A percentile compares a stretch with the other conserved stretches of the same genome.
phyloP scores from a whole-genome alignment of 2,888 invertebrate genomes.

The Anoncus sp. region DNA sequence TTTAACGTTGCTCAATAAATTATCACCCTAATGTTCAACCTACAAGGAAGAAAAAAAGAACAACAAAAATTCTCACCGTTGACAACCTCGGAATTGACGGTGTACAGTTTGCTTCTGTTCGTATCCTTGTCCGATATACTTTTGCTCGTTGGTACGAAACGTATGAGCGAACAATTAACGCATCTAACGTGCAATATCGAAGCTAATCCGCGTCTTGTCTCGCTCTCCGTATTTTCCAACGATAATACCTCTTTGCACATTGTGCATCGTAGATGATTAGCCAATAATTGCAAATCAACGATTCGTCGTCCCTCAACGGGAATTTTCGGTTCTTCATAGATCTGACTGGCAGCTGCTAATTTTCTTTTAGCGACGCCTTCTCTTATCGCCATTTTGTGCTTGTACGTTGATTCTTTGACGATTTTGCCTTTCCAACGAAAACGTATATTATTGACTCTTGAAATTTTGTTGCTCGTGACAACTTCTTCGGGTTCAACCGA shows the following conservation, averaged over 20 bases:
- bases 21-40: not conserved
- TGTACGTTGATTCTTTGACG: slow-evolving; percentile 31
- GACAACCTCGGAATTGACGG: slow-evolving; percentile 6
- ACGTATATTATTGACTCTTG: not conserved
- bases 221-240: slow-evolving; percentile 27
- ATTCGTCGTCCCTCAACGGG: slow-evolving; percentile 34
- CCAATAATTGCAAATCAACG: slow-evolving; percentile 28
- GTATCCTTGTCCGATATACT: not conserved
- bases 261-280: slow-evolving; percentile 37
- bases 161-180: slow-evolving; percentile 1
- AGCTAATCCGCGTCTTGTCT: slow-evolving; percentile 37
- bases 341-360: not conserved
- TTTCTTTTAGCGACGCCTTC: slow-evolving; percentile 14
- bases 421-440: slow-evolving; percentile 54
- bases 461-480: not conserved
- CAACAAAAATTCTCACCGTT: not conserved
- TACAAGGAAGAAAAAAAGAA: not conserved
- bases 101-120: slow-evolving; percentile 8
- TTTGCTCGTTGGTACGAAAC: slow-evolving; percentile 15
- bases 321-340: not conserved
- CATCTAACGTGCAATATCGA: slow-evolving; percentile 43
- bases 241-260: slow-evolving; percentile 46
- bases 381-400: not conserved
- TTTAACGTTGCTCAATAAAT: not conserved
- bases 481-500: not conserved